phyloP scores from a whole-genome alignment of 1,140 invertebrate genomes.

The Reticulitermes speratus region DNA sequence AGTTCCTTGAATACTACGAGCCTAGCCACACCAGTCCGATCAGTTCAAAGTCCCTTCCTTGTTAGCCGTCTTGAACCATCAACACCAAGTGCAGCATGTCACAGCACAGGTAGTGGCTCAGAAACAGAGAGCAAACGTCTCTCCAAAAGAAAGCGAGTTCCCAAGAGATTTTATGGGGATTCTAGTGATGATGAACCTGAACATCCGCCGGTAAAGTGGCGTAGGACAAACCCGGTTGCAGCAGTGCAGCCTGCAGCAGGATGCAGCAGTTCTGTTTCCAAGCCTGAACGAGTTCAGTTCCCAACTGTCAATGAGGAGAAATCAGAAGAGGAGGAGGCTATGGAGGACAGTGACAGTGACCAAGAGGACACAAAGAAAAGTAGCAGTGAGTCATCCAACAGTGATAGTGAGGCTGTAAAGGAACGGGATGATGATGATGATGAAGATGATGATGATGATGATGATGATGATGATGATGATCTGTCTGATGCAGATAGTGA shows the following conservation, averaged over 20 bases:
- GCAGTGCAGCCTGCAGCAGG: background rate
- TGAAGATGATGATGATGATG: conserved; percentile 30
- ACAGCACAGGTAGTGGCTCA: conserved; percentile 36
- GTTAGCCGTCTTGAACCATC: conserved; percentile 18
- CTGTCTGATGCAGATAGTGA: conserved; percentile 33
- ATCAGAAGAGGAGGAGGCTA: conserved; percentile 22
- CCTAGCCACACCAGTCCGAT: no score
- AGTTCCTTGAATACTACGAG: conserved; percentile 22
- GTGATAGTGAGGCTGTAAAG: conserved; percentile 36
- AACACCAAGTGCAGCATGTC: conserved; percentile 23
- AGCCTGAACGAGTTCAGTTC: background rate
- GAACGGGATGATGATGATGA: conserved; percentile 26
- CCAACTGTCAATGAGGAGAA: conserved; percentile 2
- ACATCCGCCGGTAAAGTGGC: conserved; percentile 44
- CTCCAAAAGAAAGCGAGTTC: conserved; percentile 70
- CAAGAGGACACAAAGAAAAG: conserved; percentile 26
- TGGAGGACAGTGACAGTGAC: conserved; percentile 28
- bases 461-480: conserved; percentile 25
- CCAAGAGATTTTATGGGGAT: conserved; percentile 82
- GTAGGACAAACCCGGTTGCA: conserved; percentile 33
- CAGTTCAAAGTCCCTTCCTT: background rate
- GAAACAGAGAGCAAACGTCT: conserved; percentile 37
- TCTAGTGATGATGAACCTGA: conserved; percentile 76
- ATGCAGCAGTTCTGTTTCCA: background rate
- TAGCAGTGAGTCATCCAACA: conserved; percentile 27